Evolutionary conservation across 2,888 invertebrate genomes (phyloP), one percentile per base, ranked within the genome.

Genomic region (Microctonus brassicae): DNA sequence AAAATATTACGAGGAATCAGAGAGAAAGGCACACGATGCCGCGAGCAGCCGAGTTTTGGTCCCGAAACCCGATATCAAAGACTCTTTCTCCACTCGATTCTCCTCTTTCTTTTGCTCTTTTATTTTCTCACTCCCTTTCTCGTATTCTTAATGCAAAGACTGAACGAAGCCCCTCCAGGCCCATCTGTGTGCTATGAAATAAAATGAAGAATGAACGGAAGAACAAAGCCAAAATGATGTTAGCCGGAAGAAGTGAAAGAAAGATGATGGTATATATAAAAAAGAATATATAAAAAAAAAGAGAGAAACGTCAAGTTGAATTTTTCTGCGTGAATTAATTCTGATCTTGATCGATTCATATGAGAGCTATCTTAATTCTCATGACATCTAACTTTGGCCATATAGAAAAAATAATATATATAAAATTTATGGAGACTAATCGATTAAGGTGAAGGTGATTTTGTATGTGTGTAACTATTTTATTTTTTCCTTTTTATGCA

Each of bases 41-140:
- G 70, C 47, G 66, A 72, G 47, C 47, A 20, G 52, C 71, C 70
- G 65, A 69, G 71, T 72, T 76, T 65, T 63, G 73, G 70, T 76
- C 77, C 75, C 75, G 86, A 84, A 85, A 86, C 82, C 79, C 82
- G 86, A 86, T 86, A 86, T 84, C 82, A 67, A 71, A 76, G 76
- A 75, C 79, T 83, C 69, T 82, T 81, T 81, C 73, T 70, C 70
- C 70, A 68, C 72, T 36, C 63, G 69, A 68, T 69, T 70, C 71
- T 70, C 26, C 29, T 20, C 29, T 20, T 24, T 36, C 20, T 52
- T 33, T 58, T 47, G 3, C 29, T 29, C 29, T 29, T 34, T 64
- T 5, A 36, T n/a, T 17, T n/a, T 47, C 17, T 47, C 17, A 7
- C 3, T 47, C 47, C 10, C 36, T 9, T 36, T 36, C 36, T 36